Percentiles rank a stretch among this genome's conserved stretches.
Evolutionary conservation across 1,140 invertebrate genomes (phyloP).

Genomic region (Drosophila bipectinata): DNA sequence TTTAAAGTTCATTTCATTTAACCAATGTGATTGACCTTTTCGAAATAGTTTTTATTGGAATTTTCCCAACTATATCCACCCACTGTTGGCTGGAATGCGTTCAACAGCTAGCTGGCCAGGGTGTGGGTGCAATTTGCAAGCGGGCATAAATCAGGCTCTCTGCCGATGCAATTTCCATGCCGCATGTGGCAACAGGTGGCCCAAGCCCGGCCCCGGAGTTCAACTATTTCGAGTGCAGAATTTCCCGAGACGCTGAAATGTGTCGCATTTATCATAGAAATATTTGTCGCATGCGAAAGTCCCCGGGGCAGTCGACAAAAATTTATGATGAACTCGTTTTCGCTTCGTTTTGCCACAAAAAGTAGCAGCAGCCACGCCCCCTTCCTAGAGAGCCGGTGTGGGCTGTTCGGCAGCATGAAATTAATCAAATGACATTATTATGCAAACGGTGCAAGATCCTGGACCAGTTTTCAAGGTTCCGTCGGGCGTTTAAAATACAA

Average conservation of each 20-base stretch:
- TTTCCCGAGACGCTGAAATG: constrained; percentile 78
- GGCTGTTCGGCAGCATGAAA: constrained; percentile 50
- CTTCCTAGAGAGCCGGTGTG: constrained; percentile 16
- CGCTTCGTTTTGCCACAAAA: not conserved
- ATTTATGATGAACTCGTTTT: constrained; percentile 71
- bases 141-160: constrained; percentile 66
- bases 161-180: constrained; percentile 5
- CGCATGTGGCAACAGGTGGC: constrained; percentile 50
- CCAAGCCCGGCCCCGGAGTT: constrained; percentile 19
- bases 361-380: constrained; percentile 49
- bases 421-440: constrained; percentile 79
- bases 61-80: constrained; percentile 14
- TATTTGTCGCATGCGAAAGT: constrained; percentile 78
- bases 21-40: constrained; percentile 3
- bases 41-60: not conserved
- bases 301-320: constrained; percentile 23
- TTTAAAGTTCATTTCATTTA: not conserved
- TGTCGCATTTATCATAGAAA: constrained; percentile 63
- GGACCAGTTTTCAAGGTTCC: constrained; percentile 79
- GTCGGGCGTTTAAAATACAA: constrained; percentile 73
- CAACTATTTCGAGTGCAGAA: constrained; percentile 41
- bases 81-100: constrained; percentile 70
- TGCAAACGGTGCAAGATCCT: constrained; percentile 65
- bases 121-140: constrained; percentile 79
- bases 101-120: constrained; percentile 58